These are phyloP conservation scores for Himalopsyche tibetana DNA, from an alignment of 2,888 invertebrate genomes.

Conservation along the genomic window DNA sequence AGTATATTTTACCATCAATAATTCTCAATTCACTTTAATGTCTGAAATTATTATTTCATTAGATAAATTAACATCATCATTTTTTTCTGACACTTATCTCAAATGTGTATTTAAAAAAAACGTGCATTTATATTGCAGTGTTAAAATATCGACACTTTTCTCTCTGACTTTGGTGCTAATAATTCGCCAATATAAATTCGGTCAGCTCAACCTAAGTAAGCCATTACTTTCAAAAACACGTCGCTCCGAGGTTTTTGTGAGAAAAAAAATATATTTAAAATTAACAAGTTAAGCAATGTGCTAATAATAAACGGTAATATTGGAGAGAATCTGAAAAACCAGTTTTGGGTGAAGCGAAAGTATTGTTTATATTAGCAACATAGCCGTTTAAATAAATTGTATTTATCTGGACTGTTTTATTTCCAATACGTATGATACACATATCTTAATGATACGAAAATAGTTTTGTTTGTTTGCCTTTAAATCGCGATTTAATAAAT, in stretches of 20 bases:
- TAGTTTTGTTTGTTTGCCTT: no score
- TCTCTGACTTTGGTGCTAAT: no score
- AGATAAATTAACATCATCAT: neutral
- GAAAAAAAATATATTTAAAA: neutral
- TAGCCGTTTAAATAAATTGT: neutral
- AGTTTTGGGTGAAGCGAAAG: neutral
- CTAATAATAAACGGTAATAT: neutral
- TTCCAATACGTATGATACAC: no score
- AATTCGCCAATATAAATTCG: no score
- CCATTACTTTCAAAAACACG: slow-evolving; percentile 2
- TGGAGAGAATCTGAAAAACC: slow-evolving; percentile 9
- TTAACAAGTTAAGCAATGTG: slow-evolving; percentile 13
- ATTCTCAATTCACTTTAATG: neutral
- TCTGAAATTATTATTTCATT: neutral
- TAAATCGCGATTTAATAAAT: no score
- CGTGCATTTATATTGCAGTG: no score
- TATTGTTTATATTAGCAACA: slow-evolving; percentile 1
- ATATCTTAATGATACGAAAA: no score
- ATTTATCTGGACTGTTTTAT: no score
- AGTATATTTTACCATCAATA: no score
- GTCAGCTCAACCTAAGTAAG: neutral
- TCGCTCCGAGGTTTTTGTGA: neutral
- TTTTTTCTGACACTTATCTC: neutral
- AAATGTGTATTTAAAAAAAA: no score
- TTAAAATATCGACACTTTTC: no score